Percentiles rank a stretch among this genome's conserved stretches.
Evolutionary conservation across 2,888 invertebrate genomes (phyloP).

Genomic region (Andrena chrysosceles): DNA sequence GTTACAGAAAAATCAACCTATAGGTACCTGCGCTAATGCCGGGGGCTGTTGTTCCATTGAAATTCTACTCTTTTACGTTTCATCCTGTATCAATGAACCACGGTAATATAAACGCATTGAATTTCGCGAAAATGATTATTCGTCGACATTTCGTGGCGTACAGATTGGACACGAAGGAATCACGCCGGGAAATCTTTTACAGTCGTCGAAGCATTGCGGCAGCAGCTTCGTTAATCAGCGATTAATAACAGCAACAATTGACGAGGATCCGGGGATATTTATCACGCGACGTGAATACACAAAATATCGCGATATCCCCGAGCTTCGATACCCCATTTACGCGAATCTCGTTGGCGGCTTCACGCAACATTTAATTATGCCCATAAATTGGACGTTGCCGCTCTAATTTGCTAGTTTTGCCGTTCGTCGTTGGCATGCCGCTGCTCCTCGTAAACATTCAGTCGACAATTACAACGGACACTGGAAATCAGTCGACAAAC

Average conservation of each 20-base stretch:
- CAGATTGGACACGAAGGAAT: no score
- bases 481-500: no score
- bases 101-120: slow-evolving; percentile 19
- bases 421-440: not conserved
- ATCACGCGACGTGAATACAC: slow-evolving; percentile 3
- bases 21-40: slow-evolving; percentile 20
- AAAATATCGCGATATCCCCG: slow-evolving; percentile 21
- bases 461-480: slow-evolving; percentile 1
- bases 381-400: slow-evolving; percentile 14
- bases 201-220: no score
- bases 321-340: slow-evolving; percentile 18
- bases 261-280: no score
- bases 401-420: slow-evolving; percentile 21
- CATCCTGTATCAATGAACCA: slow-evolving; percentile 2
- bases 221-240: no score
- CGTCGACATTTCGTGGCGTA: no score
- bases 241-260: no score
- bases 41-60: not conserved
- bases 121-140: not conserved
- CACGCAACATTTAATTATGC: slow-evolving; percentile 14
- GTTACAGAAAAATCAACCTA: slow-evolving; percentile 4
- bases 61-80: slow-evolving; percentile 19
- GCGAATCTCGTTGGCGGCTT: slow-evolving; percentile 5
- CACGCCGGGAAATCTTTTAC: no score
- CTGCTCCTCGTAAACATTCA: not conserved